These are phyloP conservation scores for Hipposideros larvatus DNA, from an alignment of 2,797 vertebrate genomes.

Conservation along the genomic window DNA sequence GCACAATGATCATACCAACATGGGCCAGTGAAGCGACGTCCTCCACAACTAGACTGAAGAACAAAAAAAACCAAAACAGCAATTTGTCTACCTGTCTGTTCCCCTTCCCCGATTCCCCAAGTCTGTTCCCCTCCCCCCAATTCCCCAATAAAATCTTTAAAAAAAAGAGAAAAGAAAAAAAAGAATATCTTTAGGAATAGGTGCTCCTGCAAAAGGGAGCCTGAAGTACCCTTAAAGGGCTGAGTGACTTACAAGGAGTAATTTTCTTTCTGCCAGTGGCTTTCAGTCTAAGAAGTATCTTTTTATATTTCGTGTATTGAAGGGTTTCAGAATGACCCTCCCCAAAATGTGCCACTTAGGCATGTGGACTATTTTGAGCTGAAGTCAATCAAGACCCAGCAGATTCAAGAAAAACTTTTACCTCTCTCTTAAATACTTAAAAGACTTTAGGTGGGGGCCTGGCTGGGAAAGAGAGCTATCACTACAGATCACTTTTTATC, in stretches of 20 bases:
- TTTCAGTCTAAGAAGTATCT: neutral
- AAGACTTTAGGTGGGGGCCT: neutral
- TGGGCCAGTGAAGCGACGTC: too few relatives aligned
- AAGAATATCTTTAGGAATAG: constrained; percentile 12
- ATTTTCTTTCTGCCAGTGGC: neutral
- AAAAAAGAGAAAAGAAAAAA: neutral
- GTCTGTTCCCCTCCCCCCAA: too few relatives aligned
- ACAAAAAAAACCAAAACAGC: too few relatives aligned
- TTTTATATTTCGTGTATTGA: neutral
- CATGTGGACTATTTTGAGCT: neutral
- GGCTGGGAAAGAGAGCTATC: neutral
- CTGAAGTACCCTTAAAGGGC: neutral
- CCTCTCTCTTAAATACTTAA: neutral
- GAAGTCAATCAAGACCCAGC: neutral
- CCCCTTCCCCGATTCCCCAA: too few relatives aligned
- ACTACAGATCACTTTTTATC: neutral
- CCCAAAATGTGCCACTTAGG: neutral
- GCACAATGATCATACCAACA: too few relatives aligned
- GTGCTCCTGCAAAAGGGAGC: neutral
- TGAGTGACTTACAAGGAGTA: constrained; percentile 5
- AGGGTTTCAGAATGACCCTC: neutral
- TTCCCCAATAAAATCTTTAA: too few relatives aligned
- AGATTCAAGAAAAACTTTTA: neutral
- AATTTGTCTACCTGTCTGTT: too few relatives aligned
- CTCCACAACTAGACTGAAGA: too few relatives aligned